Percentiles rank a stretch among this genome's conserved stretches.
These are phyloP conservation scores for Hydropsyche betteni DNA, from an alignment of 2,888 invertebrate genomes.

Conservation along the genomic window DNA sequence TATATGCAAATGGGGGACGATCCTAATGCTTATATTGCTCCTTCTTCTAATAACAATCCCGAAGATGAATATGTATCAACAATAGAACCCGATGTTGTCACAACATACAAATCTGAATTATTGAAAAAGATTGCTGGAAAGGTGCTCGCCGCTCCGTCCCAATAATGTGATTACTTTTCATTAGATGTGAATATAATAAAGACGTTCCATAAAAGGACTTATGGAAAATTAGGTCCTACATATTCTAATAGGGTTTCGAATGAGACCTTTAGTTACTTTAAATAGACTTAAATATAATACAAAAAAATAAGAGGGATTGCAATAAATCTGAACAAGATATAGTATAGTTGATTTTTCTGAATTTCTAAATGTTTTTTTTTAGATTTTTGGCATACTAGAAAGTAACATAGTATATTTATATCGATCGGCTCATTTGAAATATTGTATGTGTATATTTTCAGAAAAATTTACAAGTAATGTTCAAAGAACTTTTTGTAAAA, in stretches of 20 bases:
- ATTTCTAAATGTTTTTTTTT: conserved; percentile 37
- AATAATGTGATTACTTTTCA: conserved; percentile 56
- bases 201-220: conserved; percentile 22
- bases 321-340: conserved; percentile 39
- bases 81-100: conserved; percentile 69
- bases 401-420: conserved; percentile 20
- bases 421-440: conserved; percentile 5
- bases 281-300: conserved; percentile 43
- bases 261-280: conserved; percentile 40
- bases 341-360: conserved; percentile 35
- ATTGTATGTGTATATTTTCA: conserved; percentile 15
- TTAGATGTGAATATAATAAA: conserved; percentile 45
- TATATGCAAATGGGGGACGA: conserved; percentile 66
- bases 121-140: conserved; percentile 64
- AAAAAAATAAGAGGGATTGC: conserved; percentile 13
- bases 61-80: conserved; percentile 66
- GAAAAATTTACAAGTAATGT: conserved; percentile 23
- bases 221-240: conserved; percentile 14
- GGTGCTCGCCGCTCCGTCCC: conserved; percentile 66
- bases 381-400: conserved; percentile 31
- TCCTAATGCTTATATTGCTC: conserved; percentile 64
- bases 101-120: conserved; percentile 60
- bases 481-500: conserved; percentile 14
- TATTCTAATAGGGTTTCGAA: conserved; percentile 30
- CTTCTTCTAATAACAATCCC: conserved; percentile 58